A percentile compares a stretch with the other conserved stretches of the same genome.
phyloP scores from a whole-genome alignment of 2,113 vertebrate genomes.

The Cathartes aura region DNA sequence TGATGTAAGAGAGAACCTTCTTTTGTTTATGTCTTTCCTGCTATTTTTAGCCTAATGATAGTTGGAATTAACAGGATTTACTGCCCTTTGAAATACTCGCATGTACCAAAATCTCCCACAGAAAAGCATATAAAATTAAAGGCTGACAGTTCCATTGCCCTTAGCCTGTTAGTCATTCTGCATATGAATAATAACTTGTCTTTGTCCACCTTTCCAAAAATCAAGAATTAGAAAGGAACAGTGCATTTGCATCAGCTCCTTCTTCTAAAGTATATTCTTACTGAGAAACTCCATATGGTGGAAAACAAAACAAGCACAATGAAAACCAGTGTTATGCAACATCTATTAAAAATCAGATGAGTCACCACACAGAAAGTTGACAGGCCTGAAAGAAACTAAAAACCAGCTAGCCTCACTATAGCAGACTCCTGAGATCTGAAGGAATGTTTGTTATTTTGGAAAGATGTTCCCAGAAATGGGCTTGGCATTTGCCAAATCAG shows the following conservation, averaged over 20 bases:
- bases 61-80: neutral
- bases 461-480: neutral
- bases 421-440: neutral
- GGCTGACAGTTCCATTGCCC: neutral
- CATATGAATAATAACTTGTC: neutral
- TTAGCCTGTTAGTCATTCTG: neutral
- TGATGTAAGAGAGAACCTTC: neutral
- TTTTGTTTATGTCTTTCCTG: rapidly evolving
- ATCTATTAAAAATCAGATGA: constrained; percentile 61
- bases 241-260: neutral
- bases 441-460: neutral
- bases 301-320: constrained; percentile 41
- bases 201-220: neutral
- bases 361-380: constrained; percentile 14
- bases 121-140: neutral
- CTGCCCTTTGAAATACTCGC: neutral
- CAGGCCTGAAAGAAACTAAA: constrained; percentile 33
- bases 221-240: neutral
- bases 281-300: constrained; percentile 37
- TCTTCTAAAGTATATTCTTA: neutral
- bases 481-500: neutral
- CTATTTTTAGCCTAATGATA: constrained; percentile 5
- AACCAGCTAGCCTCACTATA: neutral
- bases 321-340: constrained; percentile 39
- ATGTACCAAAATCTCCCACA: neutral